Base-by-base conservation (phyloP, 2,797 vertebrate species). In the Heteromormyrus szaboi region DNA sequence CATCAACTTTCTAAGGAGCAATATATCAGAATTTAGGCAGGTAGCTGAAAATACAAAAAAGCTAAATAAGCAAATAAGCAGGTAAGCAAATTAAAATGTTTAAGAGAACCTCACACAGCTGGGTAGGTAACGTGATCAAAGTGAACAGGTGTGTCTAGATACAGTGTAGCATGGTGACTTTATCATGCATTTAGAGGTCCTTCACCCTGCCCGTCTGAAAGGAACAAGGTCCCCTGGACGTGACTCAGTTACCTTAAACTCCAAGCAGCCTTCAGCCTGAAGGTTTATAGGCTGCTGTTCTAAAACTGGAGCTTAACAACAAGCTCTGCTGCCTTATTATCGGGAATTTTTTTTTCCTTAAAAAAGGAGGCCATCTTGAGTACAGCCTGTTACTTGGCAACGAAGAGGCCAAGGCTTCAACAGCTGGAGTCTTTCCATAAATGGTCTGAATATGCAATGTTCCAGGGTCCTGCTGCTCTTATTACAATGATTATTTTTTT, bases 351-450 rank as follows among this genome's bases (percentile, higher is more conserved):
- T 85, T 56, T 85, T 6, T 54, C 11, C 48, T 44, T 46, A 19
- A 65, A 65, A 65, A 87, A 65, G 59, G 59, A 93, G 93, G 93
- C 92, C 93, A 93, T 91, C 92, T 93, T 92, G 91, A 94, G 93
- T 92, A 62, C 7, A 65, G 3, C 89, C 85, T 50, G 88, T 90
- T 92, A 85, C 91, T 88, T 91, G 90, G 92, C 91, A 93, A 91
- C 91, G 25, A 90, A 46, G 4, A 51, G 56, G 83, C 11, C 12
- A 87, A 87, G 62, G 50, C 65, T 56, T n/a, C 19, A 41, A 37
- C 84, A 88, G 87, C 41, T 88, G 87, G 85, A 85, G 54, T n/a
- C 44, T 33, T 65, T 90, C 83, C 19, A 33, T 22, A 84, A 76
- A 86, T 89, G 84, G 84, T 72, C 50, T 76, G 68, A 59, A 54